Evolutionary conservation across 1,140 invertebrate species (phyloP).

Genomic region (Drosophila paulistorum): DNA sequence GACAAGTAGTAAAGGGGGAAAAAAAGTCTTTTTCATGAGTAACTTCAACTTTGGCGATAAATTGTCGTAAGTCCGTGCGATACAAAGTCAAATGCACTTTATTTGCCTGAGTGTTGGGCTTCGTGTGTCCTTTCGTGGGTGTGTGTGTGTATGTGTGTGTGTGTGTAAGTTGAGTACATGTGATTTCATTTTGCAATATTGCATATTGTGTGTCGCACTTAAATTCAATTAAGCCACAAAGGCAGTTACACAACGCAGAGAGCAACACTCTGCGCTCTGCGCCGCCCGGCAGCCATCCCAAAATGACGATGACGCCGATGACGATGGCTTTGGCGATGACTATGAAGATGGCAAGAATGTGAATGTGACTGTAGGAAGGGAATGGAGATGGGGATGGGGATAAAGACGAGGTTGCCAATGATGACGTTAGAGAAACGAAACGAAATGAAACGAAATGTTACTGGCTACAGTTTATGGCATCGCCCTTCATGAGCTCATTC

Average conservation of each 20-base stretch:
- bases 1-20: background rate
- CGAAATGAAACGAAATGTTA: background rate
- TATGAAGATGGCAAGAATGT: background rate
- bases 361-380: too few relatives aligned
- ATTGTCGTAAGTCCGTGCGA: slow-evolving; percentile 36
- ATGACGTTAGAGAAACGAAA: slow-evolving; percentile 18
- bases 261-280: slow-evolving; percentile 20
- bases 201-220: slow-evolving; percentile 77
- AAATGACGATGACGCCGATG: slow-evolving; percentile 12
- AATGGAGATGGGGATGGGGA: background rate
- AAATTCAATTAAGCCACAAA: slow-evolving; percentile 81
- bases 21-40: background rate
- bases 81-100: slow-evolving; percentile 70
- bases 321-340: slow-evolving; percentile 4
- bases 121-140: background rate
- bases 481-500: slow-evolving; percentile 59
- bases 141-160: background rate
- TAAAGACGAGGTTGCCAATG: slow-evolving; percentile 20
- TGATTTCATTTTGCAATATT: slow-evolving; percentile 73
- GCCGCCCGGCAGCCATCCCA: slow-evolving; percentile 7
- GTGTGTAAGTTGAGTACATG: slow-evolving; percentile 26
- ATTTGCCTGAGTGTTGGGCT: background rate
- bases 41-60: slow-evolving; percentile 42
- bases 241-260: slow-evolving; percentile 62
- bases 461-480: slow-evolving; percentile 48